Percentiles rank a stretch among this genome's conserved stretches.
These are phyloP conservation scores for Regulus satrapa DNA, from an alignment of 2,113 vertebrate genomes.

Conservation along the genomic window DNA sequence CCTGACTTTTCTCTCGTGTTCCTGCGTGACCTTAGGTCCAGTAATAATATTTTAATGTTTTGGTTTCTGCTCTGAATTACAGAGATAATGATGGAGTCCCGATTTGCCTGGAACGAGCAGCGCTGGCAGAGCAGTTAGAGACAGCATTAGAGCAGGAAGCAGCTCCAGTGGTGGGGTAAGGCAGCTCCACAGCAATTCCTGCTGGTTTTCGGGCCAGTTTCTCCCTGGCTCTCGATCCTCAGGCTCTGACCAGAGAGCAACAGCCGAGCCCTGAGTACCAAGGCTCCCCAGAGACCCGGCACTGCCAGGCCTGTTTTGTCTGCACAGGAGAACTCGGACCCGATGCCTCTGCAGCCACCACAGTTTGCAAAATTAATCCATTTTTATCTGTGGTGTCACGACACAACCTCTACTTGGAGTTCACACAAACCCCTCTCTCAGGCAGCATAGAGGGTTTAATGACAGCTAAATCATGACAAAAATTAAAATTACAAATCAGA, in stretches of 20 bases:
- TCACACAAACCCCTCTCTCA: background rate
- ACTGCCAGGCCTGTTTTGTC: background rate
- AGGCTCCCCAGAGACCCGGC: background rate
- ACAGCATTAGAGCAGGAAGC: background rate
- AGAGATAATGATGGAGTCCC: background rate
- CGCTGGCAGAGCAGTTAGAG: background rate
- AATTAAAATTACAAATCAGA: background rate
- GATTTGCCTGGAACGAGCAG: background rate
- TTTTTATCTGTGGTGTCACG: background rate
- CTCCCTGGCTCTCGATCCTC: background rate
- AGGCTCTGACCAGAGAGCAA: background rate
- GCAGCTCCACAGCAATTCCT: background rate
- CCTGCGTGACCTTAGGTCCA: background rate
- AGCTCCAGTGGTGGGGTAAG: background rate
- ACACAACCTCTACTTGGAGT: background rate
- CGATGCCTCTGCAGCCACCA: background rate
- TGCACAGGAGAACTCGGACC: background rate
- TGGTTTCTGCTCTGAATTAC: background rate
- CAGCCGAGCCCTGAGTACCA: background rate
- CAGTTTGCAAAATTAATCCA: background rate
- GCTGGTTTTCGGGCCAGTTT: background rate
- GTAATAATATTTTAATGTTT: background rate
- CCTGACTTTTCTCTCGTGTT: background rate
- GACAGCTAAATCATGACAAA: background rate
- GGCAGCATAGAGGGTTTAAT: background rate